Percentiles rank a stretch among this genome's conserved stretches.
These are phyloP conservation scores for Coelopa frigida DNA, from an alignment of 1,140 invertebrate genomes.

Conservation along the genomic window DNA sequence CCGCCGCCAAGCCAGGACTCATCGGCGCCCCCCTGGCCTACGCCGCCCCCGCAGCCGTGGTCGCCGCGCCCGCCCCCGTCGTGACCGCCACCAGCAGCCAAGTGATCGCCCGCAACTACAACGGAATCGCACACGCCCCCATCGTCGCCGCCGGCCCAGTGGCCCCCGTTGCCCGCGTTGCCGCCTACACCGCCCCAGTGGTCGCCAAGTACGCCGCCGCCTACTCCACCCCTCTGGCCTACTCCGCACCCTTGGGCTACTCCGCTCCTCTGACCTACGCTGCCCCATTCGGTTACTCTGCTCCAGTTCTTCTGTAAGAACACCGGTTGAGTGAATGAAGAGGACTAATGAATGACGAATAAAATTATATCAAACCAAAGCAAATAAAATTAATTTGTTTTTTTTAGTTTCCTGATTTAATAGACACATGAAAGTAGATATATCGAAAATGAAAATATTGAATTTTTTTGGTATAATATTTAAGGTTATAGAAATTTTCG, in stretches of 20 bases:
- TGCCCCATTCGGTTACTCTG: neutral
- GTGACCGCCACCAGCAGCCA: conserved; percentile 47
- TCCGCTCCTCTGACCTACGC: neutral
- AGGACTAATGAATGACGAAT: conserved; percentile 1
- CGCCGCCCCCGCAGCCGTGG: conserved; percentile 19
- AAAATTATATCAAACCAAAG: too few relatives aligned
- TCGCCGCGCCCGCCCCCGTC: conserved; percentile 37
- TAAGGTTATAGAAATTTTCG: too few relatives aligned
- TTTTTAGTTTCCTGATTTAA: too few relatives aligned
- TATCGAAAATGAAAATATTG: too few relatives aligned
- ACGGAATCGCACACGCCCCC: conserved; percentile 40
- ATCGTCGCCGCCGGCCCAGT: conserved; percentile 19
- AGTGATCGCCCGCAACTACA: conserved; percentile 45
- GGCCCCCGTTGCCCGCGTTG: conserved; percentile 11
- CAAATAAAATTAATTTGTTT: too few relatives aligned
- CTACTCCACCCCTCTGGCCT: too few relatives aligned
- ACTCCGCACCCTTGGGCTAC: conserved; percentile 5
- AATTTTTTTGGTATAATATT: too few relatives aligned
- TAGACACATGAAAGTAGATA: too few relatives aligned
- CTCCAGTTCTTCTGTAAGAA: neutral
- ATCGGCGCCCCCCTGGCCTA: conserved; percentile 25
- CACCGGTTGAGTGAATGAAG: neutral
- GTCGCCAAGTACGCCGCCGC: conserved; percentile 9
- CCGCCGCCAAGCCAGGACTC: conserved; percentile 12
- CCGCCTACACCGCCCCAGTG: neutral